Percentiles rank a stretch among this genome's conserved stretches.
Evolutionary conservation across 2,113 vertebrate species (phyloP).

Genomic region (Sitta europaea): DNA sequence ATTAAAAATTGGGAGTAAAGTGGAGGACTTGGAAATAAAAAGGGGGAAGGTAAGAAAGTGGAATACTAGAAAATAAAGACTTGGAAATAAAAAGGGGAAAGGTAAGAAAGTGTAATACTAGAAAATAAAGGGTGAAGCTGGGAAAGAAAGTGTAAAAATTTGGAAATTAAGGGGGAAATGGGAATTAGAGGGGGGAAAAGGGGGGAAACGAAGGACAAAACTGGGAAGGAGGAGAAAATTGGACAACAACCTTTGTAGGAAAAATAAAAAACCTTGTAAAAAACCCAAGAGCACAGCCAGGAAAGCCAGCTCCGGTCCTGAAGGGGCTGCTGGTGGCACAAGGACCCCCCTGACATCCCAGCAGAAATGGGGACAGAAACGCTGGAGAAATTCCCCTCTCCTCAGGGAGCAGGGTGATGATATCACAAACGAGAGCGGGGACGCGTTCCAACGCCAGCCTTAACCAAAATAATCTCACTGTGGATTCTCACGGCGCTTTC

Average conservation of each 20-base stretch:
- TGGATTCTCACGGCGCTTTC: accelerated
- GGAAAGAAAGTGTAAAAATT: background rate
- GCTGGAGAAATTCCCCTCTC: background rate
- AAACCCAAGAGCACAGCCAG: background rate
- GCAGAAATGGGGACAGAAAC: background rate
- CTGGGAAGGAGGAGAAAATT: background rate
- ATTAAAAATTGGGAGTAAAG: background rate
- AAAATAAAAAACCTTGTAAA: background rate
- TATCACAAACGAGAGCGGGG: background rate
- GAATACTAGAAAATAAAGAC: background rate
- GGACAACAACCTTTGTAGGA: no score
- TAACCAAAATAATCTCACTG: background rate
- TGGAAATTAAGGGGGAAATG: background rate
- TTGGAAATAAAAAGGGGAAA: background rate
- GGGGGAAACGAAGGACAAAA: background rate
- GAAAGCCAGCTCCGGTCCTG: background rate
- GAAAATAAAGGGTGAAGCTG: background rate
- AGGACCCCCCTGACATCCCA: background rate
- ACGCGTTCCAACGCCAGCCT: background rate
- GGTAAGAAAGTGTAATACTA: background rate
- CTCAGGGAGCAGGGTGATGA: no score
- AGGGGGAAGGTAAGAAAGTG: background rate
- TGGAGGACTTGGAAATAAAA: background rate
- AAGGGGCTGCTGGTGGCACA: background rate
- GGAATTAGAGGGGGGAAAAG: background rate